Percentiles rank a stretch among this genome's conserved stretches.
These are phyloP conservation scores for Charina bottae DNA, from an alignment of 2,113 vertebrate species.

Conservation along the genomic window DNA sequence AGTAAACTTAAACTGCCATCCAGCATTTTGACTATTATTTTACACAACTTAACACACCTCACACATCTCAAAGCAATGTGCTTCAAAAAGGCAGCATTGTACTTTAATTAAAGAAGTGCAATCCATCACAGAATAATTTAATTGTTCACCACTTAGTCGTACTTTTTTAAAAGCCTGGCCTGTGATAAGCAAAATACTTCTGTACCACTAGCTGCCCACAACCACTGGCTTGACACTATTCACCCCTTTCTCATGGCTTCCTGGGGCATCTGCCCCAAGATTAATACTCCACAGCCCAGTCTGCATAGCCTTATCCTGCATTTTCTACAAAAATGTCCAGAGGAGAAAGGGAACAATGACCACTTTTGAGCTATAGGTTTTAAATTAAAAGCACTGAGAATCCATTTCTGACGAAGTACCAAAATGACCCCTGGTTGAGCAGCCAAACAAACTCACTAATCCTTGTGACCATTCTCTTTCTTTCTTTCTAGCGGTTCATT, in stretches of 20 bases:
- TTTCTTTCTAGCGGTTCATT: slow-evolving; percentile 14
- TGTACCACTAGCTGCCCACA: not conserved
- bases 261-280: not conserved
- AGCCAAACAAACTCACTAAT: slow-evolving; percentile 7
- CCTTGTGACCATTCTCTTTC: slow-evolving; percentile 20
- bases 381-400: not conserved
- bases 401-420: no score
- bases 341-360: not conserved
- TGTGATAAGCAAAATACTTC: not conserved
- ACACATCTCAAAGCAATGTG: not conserved
- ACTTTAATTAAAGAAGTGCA: not conserved
- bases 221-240: not conserved
- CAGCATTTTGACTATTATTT: not conserved
- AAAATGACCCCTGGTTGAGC: slow-evolving; percentile 34
- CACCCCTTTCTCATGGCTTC: not conserved
- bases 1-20: not conserved
- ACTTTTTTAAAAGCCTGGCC: not conserved
- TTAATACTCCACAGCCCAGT: not conserved
- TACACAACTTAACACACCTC: not conserved
- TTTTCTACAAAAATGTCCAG: not conserved
- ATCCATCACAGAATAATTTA: not conserved
- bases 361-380: not conserved
- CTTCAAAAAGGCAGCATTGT: not conserved
- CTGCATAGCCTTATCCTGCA: not conserved
- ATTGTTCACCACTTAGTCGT: not conserved